Percentiles rank a stretch among this genome's conserved stretches.
phyloP scores from a whole-genome alignment of 2,797 vertebrate genomes.

The Peromyscus attwateri region DNA sequence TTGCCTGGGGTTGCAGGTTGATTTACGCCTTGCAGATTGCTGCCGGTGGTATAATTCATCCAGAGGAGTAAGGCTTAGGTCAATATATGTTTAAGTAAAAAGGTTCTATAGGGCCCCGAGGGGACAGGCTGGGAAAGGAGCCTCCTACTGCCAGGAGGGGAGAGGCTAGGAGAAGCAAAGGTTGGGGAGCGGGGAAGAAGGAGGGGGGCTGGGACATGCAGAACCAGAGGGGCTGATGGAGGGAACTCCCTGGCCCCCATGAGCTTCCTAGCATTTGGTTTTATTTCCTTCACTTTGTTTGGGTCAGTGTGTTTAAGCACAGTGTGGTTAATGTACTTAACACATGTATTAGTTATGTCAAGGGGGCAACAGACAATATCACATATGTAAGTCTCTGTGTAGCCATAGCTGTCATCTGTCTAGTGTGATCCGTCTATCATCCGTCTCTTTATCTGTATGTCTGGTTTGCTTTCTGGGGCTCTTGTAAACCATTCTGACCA shows the following conservation, averaged over 20 bases:
- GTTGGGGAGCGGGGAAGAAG: background rate
- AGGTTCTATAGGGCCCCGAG: slow-evolving; percentile 85
- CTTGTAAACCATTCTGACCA: background rate
- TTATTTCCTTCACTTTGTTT: background rate
- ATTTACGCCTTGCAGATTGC: slow-evolving; percentile 85
- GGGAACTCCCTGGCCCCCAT: background rate
- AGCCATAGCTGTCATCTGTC: too few species aligned
- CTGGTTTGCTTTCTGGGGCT: background rate
- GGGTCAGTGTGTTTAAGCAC: background rate
- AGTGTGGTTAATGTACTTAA: slow-evolving; percentile 2
- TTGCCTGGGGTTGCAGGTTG: slow-evolving; percentile 75
- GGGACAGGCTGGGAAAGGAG: slow-evolving; percentile 86
- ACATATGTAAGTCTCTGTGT: accelerated
- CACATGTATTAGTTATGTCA: background rate
- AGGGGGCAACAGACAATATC: background rate
- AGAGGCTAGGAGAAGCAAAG: slow-evolving; percentile 34
- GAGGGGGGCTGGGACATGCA: background rate
- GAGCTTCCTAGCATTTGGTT: background rate
- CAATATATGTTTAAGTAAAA: slow-evolving; percentile 90
- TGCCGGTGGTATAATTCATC: slow-evolving; percentile 86
- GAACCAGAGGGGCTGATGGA: background rate
- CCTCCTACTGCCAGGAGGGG: slow-evolving; percentile 64
- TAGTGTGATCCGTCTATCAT: background rate
- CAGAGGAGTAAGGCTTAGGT: slow-evolving; percentile 84
- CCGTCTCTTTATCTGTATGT: background rate